phyloP scores from a whole-genome alignment of 1,140 invertebrate species.

The Anastrepha ludens region DNA sequence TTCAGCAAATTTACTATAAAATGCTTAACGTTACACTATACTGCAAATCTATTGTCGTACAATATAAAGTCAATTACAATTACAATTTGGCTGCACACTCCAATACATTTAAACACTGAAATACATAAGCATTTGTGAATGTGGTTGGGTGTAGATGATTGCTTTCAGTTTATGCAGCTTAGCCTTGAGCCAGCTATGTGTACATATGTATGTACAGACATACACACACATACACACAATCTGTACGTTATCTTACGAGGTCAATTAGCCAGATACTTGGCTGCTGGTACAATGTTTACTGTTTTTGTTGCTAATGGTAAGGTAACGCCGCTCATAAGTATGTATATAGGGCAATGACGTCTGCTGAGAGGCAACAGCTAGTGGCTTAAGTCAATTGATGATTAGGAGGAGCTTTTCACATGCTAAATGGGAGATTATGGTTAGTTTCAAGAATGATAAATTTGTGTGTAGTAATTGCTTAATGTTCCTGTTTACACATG shows the following conservation, averaged over 20 bases:
- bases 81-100: background rate
- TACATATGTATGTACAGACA: too few species aligned
- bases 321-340: background rate
- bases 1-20: background rate
- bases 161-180: conserved; percentile 21
- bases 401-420: conserved; percentile 34
- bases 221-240: too few species aligned
- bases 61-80: too few species aligned
- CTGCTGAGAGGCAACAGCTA: conserved; percentile 34
- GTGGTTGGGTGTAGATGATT: background rate
- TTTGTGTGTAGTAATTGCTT: background rate
- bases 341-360: background rate
- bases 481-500: conserved; percentile 22
- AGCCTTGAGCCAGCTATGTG: background rate
- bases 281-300: background rate
- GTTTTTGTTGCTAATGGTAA: background rate
- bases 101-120: background rate
- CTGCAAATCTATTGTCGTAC: background rate
- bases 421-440: background rate
- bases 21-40: background rate
- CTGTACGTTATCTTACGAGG: background rate
- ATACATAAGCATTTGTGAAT: background rate
- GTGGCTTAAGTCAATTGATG: conserved; percentile 19
- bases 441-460: background rate
- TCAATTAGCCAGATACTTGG: conserved; percentile 24